These are phyloP conservation scores for Cantharis lateralis DNA, from an alignment of 2,888 invertebrate genomes.

Conservation along the genomic window DNA sequence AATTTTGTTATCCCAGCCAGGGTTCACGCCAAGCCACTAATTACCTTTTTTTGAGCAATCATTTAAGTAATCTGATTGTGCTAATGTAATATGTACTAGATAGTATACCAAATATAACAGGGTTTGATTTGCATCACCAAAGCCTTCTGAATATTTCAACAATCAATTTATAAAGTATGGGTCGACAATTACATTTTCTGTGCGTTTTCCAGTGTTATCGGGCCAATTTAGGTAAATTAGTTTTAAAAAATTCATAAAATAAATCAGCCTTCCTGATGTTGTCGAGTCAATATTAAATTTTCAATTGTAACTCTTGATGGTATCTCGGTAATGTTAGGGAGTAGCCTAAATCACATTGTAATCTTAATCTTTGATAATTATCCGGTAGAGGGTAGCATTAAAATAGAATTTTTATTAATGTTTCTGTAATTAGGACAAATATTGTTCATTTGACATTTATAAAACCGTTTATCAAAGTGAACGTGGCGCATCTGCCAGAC, in stretches of 20 bases:
- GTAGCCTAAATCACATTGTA: neutral
- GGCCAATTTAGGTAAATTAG: neutral
- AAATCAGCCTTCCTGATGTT: neutral
- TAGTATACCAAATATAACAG: neutral
- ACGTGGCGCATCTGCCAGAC: conserved; percentile 24
- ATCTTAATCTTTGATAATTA: neutral
- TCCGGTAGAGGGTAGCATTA: neutral
- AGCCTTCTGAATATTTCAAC: neutral
- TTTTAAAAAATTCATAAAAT: neutral
- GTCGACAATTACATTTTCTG: neutral
- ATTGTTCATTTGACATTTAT: conserved; percentile 22
- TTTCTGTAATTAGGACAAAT: conserved; percentile 3
- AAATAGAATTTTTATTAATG: neutral
- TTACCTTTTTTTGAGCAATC: neutral
- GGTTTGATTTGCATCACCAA: neutral
- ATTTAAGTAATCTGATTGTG: neutral
- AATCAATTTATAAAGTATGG: neutral
- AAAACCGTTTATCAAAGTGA: conserved; percentile 24
- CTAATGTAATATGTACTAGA: neutral
- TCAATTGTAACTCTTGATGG: neutral
- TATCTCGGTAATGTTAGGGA: neutral
- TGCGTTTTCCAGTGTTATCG: neutral
- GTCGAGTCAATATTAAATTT: neutral
- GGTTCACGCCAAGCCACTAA: neutral
- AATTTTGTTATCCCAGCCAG: neutral